phyloP scores from a whole-genome alignment of 2,113 vertebrate genomes.

The Acanthisitta chloris region DNA sequence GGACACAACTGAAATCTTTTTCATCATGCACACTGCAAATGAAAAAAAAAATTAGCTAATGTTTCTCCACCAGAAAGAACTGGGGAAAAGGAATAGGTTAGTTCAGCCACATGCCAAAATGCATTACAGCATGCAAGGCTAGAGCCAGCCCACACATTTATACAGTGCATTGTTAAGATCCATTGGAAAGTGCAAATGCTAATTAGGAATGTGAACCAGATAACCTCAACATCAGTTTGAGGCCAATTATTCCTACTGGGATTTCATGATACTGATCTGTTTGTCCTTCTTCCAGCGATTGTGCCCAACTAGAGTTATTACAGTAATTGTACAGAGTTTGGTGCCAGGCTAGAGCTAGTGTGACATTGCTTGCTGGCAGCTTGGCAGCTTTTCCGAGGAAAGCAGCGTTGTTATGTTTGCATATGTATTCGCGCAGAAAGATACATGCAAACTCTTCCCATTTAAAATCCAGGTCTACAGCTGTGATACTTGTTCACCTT shows the following conservation, averaged over 20 bases:
- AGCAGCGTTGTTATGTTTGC: neutral
- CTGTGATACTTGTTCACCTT: rapidly evolving
- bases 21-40: neutral
- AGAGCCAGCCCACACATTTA: neutral
- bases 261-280: constrained; percentile 32
- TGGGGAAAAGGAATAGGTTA: neutral
- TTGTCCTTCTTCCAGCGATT: neutral
- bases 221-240: constrained; percentile 14
- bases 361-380: neutral
- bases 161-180: neutral
- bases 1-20: neutral
- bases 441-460: neutral
- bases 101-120: neutral
- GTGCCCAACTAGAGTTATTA: neutral
- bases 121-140: neutral
- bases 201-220: constrained; percentile 32
- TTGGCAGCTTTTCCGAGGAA: neutral
- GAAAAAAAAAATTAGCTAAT: neutral
- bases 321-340: neutral
- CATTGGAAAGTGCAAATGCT: constrained; percentile 11
- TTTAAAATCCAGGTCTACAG: neutral
- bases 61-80: neutral
- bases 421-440: neutral
- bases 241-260: neutral
- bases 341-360: neutral